Evolutionary conservation across 2,888 invertebrate species (phyloP), one percentile per base, ranked within the genome.

Genomic region (Trichacis sp.): DNA sequence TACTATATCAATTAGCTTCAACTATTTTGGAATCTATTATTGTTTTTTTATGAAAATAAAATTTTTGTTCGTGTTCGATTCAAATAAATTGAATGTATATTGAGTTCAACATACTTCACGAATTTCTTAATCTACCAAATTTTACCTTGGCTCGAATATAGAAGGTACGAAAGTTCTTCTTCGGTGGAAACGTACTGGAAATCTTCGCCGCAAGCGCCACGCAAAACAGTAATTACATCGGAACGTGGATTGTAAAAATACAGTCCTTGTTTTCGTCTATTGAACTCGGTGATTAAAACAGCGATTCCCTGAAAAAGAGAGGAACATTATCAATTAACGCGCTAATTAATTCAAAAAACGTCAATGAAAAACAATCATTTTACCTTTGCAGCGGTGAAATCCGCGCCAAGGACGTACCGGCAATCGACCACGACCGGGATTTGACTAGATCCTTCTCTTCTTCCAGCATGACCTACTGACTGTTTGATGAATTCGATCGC

Each of bases 381-480:
- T 71, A 86, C 87, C 80, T 87, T 93, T 0, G 94, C 94, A 14
- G 94, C 94, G 5, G 94, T 95, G 79, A 94, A 95, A 85, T 95
- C 95, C 0, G 93, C 92, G 33, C 92, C 93, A 63, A 92, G 85
- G 9, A 95, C 90, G 81, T 91, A 92, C 83, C 92, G 86, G 77
- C 94, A 94, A 81, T 95, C 94, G 5, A 95, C 88, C 5, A 94
- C 91, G 0, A 95, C 91, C 0, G 94, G 93, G 73, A 92, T 86
- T 77, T 90, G 89, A 72, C 87, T 87, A 67, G 89, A 89, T 30
- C 93, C 93, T 73, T 91, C 89, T 61, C 89, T 89, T 63, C 88
- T 87, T 0, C 91, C 89, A 0, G 91, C 92, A 74, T 92, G 89
- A 38, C 90, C 91, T n/a, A 94, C 91, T 61, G 90, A 92, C 38